Evolutionary conservation across 2,113 vertebrate species (phyloP).

Genomic region (Saguinus midas): DNA sequence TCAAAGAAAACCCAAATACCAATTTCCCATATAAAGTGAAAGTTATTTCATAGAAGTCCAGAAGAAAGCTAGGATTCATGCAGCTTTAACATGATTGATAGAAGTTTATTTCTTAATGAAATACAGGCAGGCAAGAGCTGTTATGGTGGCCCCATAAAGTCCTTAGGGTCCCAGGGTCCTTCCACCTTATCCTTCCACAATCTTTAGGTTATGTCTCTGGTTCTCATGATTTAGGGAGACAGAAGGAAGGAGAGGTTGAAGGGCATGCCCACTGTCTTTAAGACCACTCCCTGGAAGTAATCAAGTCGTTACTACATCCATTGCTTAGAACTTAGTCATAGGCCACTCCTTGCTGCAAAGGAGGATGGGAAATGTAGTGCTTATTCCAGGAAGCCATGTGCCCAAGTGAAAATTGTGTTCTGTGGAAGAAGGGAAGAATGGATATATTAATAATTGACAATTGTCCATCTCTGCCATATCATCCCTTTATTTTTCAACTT

Average conservation of each 20-base stretch:
- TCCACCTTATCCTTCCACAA: background rate
- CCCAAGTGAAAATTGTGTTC: background rate
- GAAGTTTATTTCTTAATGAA: conserved; percentile 32
- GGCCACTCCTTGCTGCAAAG: background rate
- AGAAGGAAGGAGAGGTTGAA: background rate
- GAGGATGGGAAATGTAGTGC: background rate
- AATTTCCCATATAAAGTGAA: background rate
- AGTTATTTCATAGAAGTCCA: background rate
- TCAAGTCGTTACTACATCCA: background rate
- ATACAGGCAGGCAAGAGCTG: background rate
- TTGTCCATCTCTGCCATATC: background rate
- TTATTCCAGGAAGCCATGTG: background rate
- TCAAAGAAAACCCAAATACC: background rate
- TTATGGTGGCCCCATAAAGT: background rate
- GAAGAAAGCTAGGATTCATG: background rate
- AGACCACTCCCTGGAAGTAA: background rate
- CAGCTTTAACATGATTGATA: background rate
- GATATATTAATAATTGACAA: background rate
- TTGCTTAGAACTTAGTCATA: background rate
- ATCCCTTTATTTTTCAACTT: conserved; percentile 35
- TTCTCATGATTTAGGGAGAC: background rate
- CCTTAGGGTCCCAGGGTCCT: background rate
- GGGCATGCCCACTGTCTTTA: background rate
- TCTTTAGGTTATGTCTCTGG: background rate
- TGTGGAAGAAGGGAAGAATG: background rate